phyloP scores from a whole-genome alignment of 1,140 invertebrate genomes.

The Hesperophylax magnus region DNA sequence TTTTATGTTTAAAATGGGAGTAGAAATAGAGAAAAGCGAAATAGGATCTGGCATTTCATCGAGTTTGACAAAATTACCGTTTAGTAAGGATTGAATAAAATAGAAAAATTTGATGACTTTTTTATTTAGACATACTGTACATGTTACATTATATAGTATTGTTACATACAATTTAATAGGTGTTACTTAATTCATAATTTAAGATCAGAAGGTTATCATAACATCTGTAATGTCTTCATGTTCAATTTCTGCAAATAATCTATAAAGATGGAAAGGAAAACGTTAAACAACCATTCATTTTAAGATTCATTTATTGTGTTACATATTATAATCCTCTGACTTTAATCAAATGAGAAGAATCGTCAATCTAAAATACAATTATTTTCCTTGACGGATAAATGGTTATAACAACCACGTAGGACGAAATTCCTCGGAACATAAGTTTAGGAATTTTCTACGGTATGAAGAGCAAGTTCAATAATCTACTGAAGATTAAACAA shows the following conservation, averaged over 20 bases:
- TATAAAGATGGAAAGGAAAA: slow-evolving; percentile 5
- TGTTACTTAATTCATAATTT: slow-evolving; percentile 49
- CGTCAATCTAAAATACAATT: too few species aligned
- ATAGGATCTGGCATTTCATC: too few species aligned
- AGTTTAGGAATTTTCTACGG: too few species aligned
- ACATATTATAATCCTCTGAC: too few species aligned
- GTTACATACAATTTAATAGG: slow-evolving; percentile 57
- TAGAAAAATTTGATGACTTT: slow-evolving; percentile 43
- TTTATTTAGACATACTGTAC: slow-evolving; percentile 59
- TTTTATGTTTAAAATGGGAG: too few species aligned
- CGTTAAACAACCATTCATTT: background rate
- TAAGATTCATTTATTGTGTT: too few species aligned
- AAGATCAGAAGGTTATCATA: slow-evolving; percentile 35
- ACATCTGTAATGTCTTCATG: background rate
- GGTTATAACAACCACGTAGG: too few species aligned
- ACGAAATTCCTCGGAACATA: too few species aligned
- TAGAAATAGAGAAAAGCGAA: too few species aligned
- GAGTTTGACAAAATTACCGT: too few species aligned
- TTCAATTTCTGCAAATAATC: background rate
- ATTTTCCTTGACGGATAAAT: too few species aligned
- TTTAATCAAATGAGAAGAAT: too few species aligned
- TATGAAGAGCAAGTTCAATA: background rate
- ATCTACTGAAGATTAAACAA: background rate
- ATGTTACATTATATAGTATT: slow-evolving; percentile 57
- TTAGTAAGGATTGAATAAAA: background rate